These are phyloP conservation scores for Tinea pellionella DNA, from an alignment of 2,888 invertebrate genomes.

Conservation along the genomic window DNA sequence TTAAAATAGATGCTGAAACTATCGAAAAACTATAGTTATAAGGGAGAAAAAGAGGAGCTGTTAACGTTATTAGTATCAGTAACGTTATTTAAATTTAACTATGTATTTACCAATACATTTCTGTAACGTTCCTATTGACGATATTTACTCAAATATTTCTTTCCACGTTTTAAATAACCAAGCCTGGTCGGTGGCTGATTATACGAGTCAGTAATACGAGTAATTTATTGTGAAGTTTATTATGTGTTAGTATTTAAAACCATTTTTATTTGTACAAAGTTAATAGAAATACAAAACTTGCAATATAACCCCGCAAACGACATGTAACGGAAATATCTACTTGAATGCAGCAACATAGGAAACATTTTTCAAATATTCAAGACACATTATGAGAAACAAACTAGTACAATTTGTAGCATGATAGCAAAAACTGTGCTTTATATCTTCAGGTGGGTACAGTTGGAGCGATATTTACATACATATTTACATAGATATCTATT, in stretches of 20 bases:
- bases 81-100: too few species aligned
- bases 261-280: background rate
- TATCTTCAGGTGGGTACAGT: slow-evolving; percentile 31
- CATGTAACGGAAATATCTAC: slow-evolving; percentile 14
- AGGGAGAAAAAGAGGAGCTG: too few species aligned
- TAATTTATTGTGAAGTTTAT: background rate
- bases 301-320: background rate
- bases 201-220: too few species aligned
- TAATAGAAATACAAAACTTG: background rate
- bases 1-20: too few species aligned
- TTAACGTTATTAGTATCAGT: too few species aligned
- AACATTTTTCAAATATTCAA: slow-evolving; percentile 11
- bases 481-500: background rate
- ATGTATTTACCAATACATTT: too few species aligned
- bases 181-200: too few species aligned
- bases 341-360: slow-evolving; percentile 4
- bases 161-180: too few species aligned
- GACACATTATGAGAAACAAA: slow-evolving; percentile 11
- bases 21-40: too few species aligned
- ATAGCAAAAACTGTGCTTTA: slow-evolving; percentile 29
- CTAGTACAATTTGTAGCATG: slow-evolving; percentile 27
- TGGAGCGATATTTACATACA: slow-evolving; percentile 15
- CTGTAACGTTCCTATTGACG: too few species aligned
- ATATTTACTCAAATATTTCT: too few species aligned
- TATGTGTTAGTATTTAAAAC: background rate